Percentiles rank a stretch among this genome's conserved stretches.
Evolutionary conservation across 2,888 invertebrate genomes (phyloP).

Genomic region (Cryptophagus acutangulus): DNA sequence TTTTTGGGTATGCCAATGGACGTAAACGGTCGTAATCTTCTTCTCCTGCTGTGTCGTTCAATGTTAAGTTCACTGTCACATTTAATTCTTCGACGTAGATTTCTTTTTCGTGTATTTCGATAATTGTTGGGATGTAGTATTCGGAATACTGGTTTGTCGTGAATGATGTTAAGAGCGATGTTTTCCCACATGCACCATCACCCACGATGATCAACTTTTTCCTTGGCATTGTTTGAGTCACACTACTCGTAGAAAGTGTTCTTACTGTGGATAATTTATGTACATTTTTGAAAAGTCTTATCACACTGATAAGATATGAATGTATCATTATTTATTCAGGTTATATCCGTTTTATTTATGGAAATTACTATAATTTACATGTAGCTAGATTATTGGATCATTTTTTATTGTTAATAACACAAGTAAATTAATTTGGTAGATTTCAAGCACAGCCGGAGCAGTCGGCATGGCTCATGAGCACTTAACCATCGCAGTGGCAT

Average conservation of each 20-base stretch:
- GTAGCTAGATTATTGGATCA: too few relatives aligned
- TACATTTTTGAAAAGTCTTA: too few relatives aligned
- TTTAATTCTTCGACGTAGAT: slow-evolving; percentile 53
- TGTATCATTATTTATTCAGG: too few relatives aligned
- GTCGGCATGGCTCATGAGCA: slow-evolving; percentile 87
- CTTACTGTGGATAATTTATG: too few relatives aligned
- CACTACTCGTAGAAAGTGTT: too few relatives aligned
- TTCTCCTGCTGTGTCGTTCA: slow-evolving; percentile 58
- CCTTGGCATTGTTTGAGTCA: slow-evolving; percentile 33
- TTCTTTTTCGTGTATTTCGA: slow-evolving; percentile 38
- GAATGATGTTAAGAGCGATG: slow-evolving; percentile 58
- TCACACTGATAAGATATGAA: too few relatives aligned
- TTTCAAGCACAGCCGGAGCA: slow-evolving; percentile 76
- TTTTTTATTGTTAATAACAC: too few relatives aligned
- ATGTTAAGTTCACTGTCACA: slow-evolving; percentile 44
- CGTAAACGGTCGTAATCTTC: slow-evolving; percentile 54
- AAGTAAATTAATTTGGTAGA: too few relatives aligned
- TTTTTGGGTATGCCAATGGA: slow-evolving; percentile 56
- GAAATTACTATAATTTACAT: too few relatives aligned
- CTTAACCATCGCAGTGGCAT: slow-evolving; percentile 72
- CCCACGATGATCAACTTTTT: slow-evolving; percentile 57
- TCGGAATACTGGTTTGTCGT: slow-evolving; percentile 59
- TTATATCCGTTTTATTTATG: too few relatives aligned
- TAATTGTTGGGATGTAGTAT: slow-evolving; percentile 53
- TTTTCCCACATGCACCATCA: slow-evolving; percentile 63